These are phyloP conservation scores for Cyanocitta stelleri DNA, from an alignment of 2,113 vertebrate species.

Conservation along the genomic window DNA sequence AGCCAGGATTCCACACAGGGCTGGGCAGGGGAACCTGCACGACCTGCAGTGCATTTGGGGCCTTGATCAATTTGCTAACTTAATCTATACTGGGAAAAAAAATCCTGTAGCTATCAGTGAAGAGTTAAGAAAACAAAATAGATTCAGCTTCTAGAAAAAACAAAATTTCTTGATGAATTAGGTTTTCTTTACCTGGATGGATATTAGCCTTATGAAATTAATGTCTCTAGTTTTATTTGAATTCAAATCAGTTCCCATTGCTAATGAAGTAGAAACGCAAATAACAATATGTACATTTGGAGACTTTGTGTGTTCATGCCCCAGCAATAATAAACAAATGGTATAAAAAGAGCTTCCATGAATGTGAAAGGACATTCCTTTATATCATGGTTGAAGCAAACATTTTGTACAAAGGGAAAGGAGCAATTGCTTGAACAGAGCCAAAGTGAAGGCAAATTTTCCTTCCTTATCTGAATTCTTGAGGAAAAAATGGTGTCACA, in stretches of 20 bases:
- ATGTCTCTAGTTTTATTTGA: background rate
- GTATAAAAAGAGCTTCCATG: background rate
- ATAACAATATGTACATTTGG: background rate
- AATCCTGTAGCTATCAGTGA: background rate
- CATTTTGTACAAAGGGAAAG: background rate
- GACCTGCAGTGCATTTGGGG: accelerated
- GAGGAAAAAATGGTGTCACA: background rate
- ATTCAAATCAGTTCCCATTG: background rate
- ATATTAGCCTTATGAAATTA: background rate
- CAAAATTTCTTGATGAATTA: background rate
- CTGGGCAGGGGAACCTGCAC: accelerated
- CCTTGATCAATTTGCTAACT: background rate
- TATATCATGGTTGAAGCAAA: background rate
- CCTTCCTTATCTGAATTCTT: background rate
- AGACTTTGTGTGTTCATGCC: accelerated
- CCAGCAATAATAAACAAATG: background rate
- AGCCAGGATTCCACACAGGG: background rate
- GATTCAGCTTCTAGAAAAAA: background rate
- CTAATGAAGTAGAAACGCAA: background rate
- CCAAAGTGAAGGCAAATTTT: background rate
- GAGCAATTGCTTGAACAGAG: background rate
- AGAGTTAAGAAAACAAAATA: background rate
- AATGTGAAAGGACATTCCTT: background rate
- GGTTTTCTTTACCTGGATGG: background rate
- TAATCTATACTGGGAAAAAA: background rate